These are phyloP conservation scores for Cataglyphis albicans DNA, from an alignment of 2,888 invertebrate species.

Conservation along the genomic window DNA sequence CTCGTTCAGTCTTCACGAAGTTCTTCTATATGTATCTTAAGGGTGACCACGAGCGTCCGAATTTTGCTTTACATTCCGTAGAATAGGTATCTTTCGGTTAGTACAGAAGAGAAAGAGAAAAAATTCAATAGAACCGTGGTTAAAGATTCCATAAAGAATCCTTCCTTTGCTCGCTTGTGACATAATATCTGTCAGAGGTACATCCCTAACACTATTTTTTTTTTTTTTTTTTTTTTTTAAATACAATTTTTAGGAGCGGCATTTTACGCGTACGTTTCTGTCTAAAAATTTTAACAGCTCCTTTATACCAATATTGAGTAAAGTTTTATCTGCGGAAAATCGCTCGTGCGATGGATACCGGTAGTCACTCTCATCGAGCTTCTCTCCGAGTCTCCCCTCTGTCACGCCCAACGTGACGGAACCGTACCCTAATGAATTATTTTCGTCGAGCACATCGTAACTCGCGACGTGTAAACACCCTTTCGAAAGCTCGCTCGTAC, in stretches of 20 bases:
- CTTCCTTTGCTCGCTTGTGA: background rate
- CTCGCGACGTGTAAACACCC: conserved; percentile 76
- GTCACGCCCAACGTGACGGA: conserved; percentile 72
- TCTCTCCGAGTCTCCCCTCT: conserved; percentile 30
- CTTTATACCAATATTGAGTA: background rate
- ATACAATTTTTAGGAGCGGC: background rate
- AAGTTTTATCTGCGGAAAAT: conserved; percentile 10
- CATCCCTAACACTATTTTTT: no score
- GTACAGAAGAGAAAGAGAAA: background rate
- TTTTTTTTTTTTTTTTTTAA: no score
- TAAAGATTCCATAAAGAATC: conserved; percentile 7
- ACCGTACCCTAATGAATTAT: conserved; percentile 74
- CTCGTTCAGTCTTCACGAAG: conserved; percentile 31
- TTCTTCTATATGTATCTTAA: conserved; percentile 15
- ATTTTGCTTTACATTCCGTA: conserved; percentile 12
- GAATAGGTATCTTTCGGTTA: conserved; percentile 20
- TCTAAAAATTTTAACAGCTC: background rate
- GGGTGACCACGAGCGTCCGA: conserved; percentile 23
- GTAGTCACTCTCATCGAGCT: background rate
- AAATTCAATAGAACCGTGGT: conserved; percentile 22
- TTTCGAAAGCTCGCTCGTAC: conserved; percentile 71
- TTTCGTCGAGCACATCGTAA: conserved; percentile 70
- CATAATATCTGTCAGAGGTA: background rate
- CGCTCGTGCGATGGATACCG: conserved; percentile 17
- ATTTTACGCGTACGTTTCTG: background rate